A percentile compares a stretch with the other conserved stretches of the same genome.
Evolutionary conservation across 1,140 invertebrate genomes (phyloP).

Genomic region (Campoletis sonorensis): DNA sequence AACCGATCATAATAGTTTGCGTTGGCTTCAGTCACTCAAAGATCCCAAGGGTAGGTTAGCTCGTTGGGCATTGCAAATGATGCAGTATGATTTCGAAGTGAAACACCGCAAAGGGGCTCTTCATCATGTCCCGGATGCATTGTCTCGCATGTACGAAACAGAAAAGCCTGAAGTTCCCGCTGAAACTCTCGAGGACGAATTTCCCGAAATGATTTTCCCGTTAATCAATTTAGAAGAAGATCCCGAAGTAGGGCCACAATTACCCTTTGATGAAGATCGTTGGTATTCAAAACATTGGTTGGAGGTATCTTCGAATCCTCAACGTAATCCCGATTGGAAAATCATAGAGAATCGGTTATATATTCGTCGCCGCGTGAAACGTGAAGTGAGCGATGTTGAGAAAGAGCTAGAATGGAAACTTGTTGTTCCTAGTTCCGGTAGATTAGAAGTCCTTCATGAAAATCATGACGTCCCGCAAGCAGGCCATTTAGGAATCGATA

Average conservation of each 20-base stretch:
- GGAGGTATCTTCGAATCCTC: too few relatives aligned
- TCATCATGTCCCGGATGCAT: conserved; percentile 25
- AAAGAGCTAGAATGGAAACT: conserved; percentile 54
- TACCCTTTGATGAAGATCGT: too few relatives aligned
- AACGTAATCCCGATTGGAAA: too few relatives aligned
- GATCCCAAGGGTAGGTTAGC: not conserved
- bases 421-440: too few relatives aligned
- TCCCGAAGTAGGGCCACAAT: too few relatives aligned
- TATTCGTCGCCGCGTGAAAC: too few relatives aligned
- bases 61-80: not conserved
- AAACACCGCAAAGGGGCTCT: conserved; percentile 7
- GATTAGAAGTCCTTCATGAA: not conserved
- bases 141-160: not conserved
- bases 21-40: not conserved
- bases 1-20: conserved; percentile 4
- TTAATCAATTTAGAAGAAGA: too few relatives aligned
- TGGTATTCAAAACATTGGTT: too few relatives aligned
- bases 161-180: too few relatives aligned
- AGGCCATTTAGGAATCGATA: not conserved
- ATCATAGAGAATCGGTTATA: too few relatives aligned
- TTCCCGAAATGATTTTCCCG: not conserved
- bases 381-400: too few relatives aligned
- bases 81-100: conserved; percentile 13
- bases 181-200: not conserved
- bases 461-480: not conserved